Evolutionary conservation across 2,113 vertebrate genomes (phyloP).

Genomic region (Menura novaehollandiae): DNA sequence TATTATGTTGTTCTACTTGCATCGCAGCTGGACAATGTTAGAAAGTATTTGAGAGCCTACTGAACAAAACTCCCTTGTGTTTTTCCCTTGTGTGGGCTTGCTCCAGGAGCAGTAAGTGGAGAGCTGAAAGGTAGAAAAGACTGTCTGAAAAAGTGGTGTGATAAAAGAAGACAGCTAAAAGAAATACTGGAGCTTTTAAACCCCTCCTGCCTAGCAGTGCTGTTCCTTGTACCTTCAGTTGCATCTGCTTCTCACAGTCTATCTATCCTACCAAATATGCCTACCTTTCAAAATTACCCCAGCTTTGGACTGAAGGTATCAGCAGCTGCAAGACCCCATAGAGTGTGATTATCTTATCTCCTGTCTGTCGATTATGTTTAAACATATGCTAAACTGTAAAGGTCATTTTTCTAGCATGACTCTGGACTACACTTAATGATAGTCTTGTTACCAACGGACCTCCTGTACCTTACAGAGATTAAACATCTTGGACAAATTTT

Average conservation of each 20-base stretch:
- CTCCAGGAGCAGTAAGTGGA: neutral
- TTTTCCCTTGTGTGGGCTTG: neutral
- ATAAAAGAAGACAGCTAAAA: neutral
- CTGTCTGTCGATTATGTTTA: neutral
- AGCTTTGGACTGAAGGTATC: neutral
- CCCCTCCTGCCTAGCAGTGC: neutral
- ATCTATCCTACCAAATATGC: neutral
- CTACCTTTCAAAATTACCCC: neutral
- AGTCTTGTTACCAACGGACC: neutral
- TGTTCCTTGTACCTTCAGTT: neutral
- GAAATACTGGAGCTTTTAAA: neutral
- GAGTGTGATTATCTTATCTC: neutral
- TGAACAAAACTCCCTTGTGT: neutral
- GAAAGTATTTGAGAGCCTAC: neutral
- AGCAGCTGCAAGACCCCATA: neutral
- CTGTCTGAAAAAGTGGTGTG: neutral
- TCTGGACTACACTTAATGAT: conserved; percentile 9
- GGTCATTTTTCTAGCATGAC: neutral
- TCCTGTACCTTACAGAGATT: neutral
- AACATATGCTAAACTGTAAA: neutral
- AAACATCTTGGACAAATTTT: conserved; percentile 11
- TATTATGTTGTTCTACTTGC: neutral
- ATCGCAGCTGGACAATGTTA: neutral
- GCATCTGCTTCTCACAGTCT: neutral
- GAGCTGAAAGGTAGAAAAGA: neutral